Conservation (phyloP, 2,797 vertebrate species). For the Euphonia xanthogaster region DNA sequence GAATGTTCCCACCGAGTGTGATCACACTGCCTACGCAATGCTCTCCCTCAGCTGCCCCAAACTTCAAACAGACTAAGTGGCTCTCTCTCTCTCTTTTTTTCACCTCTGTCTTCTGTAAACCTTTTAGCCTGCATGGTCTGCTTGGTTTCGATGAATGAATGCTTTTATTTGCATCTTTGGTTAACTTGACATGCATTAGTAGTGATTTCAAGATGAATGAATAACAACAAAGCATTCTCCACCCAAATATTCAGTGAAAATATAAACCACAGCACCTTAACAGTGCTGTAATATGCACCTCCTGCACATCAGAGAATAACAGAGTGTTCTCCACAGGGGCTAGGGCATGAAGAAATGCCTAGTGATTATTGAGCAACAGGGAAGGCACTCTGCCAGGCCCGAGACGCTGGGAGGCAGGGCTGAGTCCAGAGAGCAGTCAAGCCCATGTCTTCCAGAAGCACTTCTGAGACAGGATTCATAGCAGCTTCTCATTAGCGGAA, state of each 20-base stretch:
- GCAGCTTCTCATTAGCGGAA: not conserved
- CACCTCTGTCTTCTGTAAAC: not conserved
- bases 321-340: not conserved
- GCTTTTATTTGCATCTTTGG: not conserved
- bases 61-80: not conserved
- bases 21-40: not conserved
- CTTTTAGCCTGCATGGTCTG: not conserved
- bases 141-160: not conserved
- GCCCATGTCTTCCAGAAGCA: not conserved
- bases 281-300: not conserved
- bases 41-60: not conserved
- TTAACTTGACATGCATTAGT: not conserved
- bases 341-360: not conserved
- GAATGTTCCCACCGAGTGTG: not conserved
- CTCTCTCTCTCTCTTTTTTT: not conserved
- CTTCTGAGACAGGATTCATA: not conserved
- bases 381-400: not conserved
- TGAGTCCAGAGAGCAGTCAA: not conserved
- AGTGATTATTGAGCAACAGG: not conserved
- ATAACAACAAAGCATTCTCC: slow-evolving; percentile 23
- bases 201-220: slow-evolving; percentile 23
- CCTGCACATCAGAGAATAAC: not conserved
- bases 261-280: not conserved
- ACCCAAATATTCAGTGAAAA: slow-evolving; percentile 1
- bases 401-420: not conserved